phyloP scores from a whole-genome alignment of 2,113 vertebrate species.

The Rhynchopsitta pachyrhyncha region DNA sequence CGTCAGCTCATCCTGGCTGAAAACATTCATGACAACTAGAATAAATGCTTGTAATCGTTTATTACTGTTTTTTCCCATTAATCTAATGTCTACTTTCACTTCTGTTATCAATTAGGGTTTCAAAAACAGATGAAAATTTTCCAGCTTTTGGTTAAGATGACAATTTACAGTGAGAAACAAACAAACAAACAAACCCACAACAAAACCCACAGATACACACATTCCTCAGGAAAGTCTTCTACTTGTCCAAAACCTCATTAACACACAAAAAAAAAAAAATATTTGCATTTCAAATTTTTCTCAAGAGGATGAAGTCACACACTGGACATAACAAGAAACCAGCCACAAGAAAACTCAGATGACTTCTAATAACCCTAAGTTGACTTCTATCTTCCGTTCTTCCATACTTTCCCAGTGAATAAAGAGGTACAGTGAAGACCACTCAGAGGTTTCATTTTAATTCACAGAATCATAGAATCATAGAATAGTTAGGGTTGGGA shows the following conservation, averaged over 20 bases:
- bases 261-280: not conserved
- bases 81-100: not conserved
- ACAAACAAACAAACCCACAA: not conserved
- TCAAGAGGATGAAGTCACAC: not conserved
- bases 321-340: not conserved
- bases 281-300: not conserved
- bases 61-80: not conserved
- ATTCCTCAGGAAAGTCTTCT: not conserved
- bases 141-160: not conserved
- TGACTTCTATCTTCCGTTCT: not conserved
- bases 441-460: not conserved
- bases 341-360: not conserved
- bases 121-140: not conserved
- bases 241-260: not conserved
- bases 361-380: not conserved
- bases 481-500: no score
- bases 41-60: not conserved
- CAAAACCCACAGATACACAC: not conserved
- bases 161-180: not conserved
- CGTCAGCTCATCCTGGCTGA: not conserved
- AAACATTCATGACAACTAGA: not conserved
- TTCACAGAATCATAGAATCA: not conserved
- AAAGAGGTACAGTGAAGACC: not conserved
- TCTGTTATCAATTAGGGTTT: not conserved
- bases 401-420: not conserved